Percentiles rank a stretch among this genome's conserved stretches.
These are phyloP conservation scores for Luidia sarsii DNA, from an alignment of 53 echinoderm and acorn worm genomes.

Conservation along the genomic window DNA sequence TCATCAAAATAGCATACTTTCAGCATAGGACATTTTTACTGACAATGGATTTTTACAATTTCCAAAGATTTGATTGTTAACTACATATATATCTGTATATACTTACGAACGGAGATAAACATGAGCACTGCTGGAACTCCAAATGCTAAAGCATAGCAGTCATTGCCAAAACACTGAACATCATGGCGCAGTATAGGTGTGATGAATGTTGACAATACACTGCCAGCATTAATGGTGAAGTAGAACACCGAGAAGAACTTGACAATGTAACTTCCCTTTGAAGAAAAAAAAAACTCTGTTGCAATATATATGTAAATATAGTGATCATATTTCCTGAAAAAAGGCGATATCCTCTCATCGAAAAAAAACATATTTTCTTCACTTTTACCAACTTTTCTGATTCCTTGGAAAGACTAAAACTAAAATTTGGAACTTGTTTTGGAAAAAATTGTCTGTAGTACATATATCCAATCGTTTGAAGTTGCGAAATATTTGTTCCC, in stretches of 20 bases:
- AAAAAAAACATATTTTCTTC: too few relatives aligned
- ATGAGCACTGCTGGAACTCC: slow-evolving; percentile 93
- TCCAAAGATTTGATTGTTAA: neutral
- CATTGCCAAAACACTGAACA: slow-evolving; percentile 91
- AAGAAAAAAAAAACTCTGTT: too few relatives aligned
- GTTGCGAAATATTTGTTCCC: too few relatives aligned
- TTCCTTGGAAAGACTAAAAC: too few relatives aligned
- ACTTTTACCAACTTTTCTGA: too few relatives aligned
- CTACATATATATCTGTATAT: neutral
- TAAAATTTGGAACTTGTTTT: too few relatives aligned
- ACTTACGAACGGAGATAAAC: slow-evolving; percentile 85
- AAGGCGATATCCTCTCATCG: too few relatives aligned
- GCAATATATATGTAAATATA: too few relatives aligned
- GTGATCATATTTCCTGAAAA: too few relatives aligned
- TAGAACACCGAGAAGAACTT: slow-evolving; percentile 97
- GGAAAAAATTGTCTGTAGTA: too few relatives aligned
- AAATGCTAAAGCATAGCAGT: slow-evolving; percentile 95
- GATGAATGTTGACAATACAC: slow-evolving; percentile 86
- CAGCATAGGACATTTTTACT: too few relatives aligned
- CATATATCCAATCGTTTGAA: too few relatives aligned
- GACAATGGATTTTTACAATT: neutral
- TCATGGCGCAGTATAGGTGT: slow-evolving; percentile 93
- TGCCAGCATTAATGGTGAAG: slow-evolving; percentile 93
- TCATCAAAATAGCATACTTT: neutral
- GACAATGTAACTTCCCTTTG: slow-evolving; percentile 70